A percentile compares a stretch with the other conserved stretches of the same genome.
Conservation (phyloP, 2,797 vertebrate genomes). For the Natrix natrix region DNA sequence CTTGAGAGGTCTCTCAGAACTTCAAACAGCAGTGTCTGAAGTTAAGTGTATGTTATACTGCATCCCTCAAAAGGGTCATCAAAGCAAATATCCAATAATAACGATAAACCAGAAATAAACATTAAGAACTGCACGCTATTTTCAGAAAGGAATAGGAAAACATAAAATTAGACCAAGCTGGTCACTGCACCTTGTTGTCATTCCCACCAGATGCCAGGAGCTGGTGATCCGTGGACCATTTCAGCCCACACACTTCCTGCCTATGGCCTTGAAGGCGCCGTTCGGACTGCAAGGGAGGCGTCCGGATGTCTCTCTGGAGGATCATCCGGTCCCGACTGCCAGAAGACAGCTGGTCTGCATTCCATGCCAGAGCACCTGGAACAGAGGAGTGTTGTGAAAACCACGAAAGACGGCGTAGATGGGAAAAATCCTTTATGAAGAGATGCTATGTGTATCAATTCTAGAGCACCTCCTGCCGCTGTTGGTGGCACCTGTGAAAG, state of each 20-base stretch:
- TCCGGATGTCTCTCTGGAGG: conserved; percentile 92
- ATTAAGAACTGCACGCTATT: not conserved
- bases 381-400: rapidly evolving
- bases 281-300: conserved; percentile 91
- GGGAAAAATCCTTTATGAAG: not conserved
- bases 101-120: not conserved
- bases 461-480: not conserved
- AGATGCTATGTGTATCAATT: not conserved
- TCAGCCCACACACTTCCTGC: conserved; percentile 97
- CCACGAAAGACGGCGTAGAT: too few species aligned
- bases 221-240: conserved; percentile 99
- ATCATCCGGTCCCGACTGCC: conserved; percentile 96
- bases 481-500: not conserved
- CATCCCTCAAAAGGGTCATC: not conserved
- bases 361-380: conserved; percentile 95
- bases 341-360: conserved; percentile 94
- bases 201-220: conserved; percentile 97
- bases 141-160: not conserved
- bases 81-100: not conserved
- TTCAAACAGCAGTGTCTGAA: not conserved
- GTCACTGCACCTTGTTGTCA: conserved; percentile 87
- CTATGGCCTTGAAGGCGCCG: conserved; percentile 96
- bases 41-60: not conserved
- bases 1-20: not conserved
- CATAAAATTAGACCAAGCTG: not conserved